A percentile compares a stretch with the other conserved stretches of the same genome.
Conservation (phyloP, 2,888 invertebrate species). For the Drosophila picticornis region DNA sequence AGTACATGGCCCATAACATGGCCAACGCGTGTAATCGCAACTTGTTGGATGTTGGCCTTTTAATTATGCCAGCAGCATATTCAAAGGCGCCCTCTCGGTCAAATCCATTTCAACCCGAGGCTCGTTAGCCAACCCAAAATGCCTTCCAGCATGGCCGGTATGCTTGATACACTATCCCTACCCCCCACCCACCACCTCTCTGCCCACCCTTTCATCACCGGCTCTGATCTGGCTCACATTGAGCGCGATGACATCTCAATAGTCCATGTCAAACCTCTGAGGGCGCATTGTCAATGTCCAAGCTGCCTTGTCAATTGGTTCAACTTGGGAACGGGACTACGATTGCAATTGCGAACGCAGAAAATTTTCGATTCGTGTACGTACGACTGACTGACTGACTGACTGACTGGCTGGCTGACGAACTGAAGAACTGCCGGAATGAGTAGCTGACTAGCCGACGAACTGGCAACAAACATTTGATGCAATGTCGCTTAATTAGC, state of each 20-base stretch:
- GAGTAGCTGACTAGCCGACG: constrained; percentile 4
- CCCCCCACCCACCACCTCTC: not conserved
- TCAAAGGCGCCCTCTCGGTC: constrained; percentile 62
- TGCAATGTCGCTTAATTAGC: constrained; percentile 77
- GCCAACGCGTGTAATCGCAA: constrained; percentile 78
- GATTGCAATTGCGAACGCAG: constrained; percentile 40
- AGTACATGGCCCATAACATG: constrained; percentile 78
- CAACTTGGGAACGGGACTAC: constrained; percentile 14
- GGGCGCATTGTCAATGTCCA: constrained; percentile 75
- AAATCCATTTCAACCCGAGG: constrained; percentile 31
- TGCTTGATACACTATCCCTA: constrained; percentile 52
- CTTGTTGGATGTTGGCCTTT: constrained; percentile 66
- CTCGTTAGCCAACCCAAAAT: constrained; percentile 61
- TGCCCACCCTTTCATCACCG: not conserved
- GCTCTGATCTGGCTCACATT: constrained; percentile 21
- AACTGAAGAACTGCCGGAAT: constrained; percentile 8
- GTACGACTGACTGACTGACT: constrained; percentile 8
- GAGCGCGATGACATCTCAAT: constrained; percentile 74
- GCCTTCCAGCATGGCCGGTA: constrained; percentile 50
- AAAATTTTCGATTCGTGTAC: constrained; percentile 12
- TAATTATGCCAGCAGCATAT: constrained; percentile 74
- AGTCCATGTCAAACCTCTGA: constrained; percentile 73
- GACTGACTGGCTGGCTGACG: constrained; percentile 3
- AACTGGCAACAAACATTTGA: constrained; percentile 51
- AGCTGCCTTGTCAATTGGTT: constrained; percentile 59